Conservation (phyloP, 1,140 invertebrate genomes). For the Geopemphigus sp. region DNA sequence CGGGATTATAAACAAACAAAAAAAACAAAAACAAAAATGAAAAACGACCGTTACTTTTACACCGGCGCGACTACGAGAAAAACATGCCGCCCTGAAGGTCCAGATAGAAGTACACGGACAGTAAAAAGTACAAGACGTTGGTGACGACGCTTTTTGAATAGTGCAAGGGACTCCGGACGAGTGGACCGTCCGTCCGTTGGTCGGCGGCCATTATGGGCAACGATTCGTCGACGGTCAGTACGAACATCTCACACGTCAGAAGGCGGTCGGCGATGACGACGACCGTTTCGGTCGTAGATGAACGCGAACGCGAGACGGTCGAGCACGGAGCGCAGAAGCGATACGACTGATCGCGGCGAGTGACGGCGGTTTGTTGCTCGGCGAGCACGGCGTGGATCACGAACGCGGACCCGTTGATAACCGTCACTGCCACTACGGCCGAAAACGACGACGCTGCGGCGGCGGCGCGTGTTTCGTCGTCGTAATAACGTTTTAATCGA, state of each 20-base stretch:
- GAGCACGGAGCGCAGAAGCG: neutral
- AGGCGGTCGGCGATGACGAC: no score
- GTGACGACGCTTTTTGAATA: conserved; percentile 26
- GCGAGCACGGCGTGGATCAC: neutral
- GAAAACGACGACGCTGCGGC: neutral
- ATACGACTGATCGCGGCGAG: neutral
- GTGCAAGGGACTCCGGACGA: neutral
- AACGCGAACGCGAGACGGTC: neutral
- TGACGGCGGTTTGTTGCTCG: no score
- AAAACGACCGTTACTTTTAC: no score
- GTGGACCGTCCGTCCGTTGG: neutral
- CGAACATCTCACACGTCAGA: no score
- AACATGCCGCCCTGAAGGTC: conserved; percentile 26
- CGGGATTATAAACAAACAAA: no score
- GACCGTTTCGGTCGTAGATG: no score
- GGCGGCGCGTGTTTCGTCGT: neutral
- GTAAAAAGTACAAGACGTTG: conserved; percentile 29
- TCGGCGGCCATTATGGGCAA: neutral
- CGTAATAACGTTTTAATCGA: no score
- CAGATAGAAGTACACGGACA: conserved; percentile 31
- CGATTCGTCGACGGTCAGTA: neutral
- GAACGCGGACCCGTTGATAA: neutral
- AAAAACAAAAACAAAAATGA: no score
- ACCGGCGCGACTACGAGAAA: conserved; percentile 8
- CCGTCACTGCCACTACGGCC: neutral